These are phyloP conservation scores for Phrynosoma platyrhinos DNA, from an alignment of 2,113 vertebrate species.

Conservation along the genomic window DNA sequence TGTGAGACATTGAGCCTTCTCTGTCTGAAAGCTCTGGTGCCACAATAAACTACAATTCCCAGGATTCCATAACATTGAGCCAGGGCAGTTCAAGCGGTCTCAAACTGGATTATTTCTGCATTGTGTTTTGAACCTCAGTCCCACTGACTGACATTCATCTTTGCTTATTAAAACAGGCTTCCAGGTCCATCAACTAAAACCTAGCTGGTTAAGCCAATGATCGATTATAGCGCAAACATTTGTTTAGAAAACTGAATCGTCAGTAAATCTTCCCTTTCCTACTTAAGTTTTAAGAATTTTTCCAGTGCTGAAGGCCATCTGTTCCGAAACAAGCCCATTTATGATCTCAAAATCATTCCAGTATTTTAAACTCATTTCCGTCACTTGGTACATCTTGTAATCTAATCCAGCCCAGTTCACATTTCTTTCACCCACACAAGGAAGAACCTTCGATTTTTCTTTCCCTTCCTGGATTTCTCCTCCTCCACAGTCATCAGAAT, in stretches of 20 bases:
- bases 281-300: constrained; percentile 7
- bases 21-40: no score
- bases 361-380: constrained; percentile 51
- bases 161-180: neutral
- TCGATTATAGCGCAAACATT: neutral
- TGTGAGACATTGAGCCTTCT: no score
- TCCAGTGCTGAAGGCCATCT: constrained; percentile 57
- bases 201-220: neutral
- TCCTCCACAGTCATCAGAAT: neutral
- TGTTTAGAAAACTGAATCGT: no score
- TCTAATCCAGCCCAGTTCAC: constrained; percentile 32
- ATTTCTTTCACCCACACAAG: neutral
- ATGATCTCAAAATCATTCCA: constrained; percentile 52
- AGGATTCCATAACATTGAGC: no score
- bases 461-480: neutral
- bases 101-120: no score
- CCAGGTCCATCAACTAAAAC: neutral
- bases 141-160: no score
- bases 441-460: no score
- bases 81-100: no score
- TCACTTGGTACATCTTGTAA: constrained; percentile 3
- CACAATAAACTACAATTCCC: no score
- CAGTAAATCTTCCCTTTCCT: no score
- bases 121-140: no score
- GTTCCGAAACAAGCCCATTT: constrained; percentile 43